Evolutionary conservation across 2,113 vertebrate genomes (phyloP), one percentile per base, ranked within the genome.

Genomic region (Athene cunicularia): DNA sequence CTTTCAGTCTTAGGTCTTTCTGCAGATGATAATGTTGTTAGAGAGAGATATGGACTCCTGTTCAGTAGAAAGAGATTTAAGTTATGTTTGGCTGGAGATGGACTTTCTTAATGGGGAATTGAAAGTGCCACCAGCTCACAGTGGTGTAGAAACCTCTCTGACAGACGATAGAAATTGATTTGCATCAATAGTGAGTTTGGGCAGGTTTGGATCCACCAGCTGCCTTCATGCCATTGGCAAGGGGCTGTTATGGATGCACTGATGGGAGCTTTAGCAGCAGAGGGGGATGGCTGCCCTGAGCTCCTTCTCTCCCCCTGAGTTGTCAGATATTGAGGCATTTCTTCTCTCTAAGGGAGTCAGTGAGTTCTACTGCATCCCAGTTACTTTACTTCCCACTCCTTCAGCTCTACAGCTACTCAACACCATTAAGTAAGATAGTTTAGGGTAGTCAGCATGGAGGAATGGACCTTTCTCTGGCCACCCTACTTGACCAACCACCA

Each of bases 111-210:
- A 28, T 0, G 2, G 26, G 30, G 27, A 62, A 0, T 0, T 87
- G n/a, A 66, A 71, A 84, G 91, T 85, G 9, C 0, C 30, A 23
- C 24, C 41, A 84, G 39, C 27, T 91, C 35, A 19, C 56, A 68
- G 45, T 43, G 60, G 14, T 56, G 39, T 47, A 72, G 49, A 63
- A 70, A 22, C 4, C 3, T 9, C 64, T 79, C 8, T 85, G 76
- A 49, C 27, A 53, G 67, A 18, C 0, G 30, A 52, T 21, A 23
- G 32, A 30, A 12, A 32, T 26, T 22, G 39, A 6, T 71, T 55
- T 3, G 5, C 6, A 27, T 14, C 39, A 27, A 1, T 0, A 24
- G 26, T 11, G 72, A 47, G 3, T 12, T n/a, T 41, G n/a, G 50
- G 35, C 23, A 70, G 62, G 14, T 47, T 17, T 6, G 35, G 19